Evolutionary conservation across 2,888 invertebrate species (phyloP), one percentile per base, ranked within the genome.

Genomic region (Chymomyza procnemis): DNA sequence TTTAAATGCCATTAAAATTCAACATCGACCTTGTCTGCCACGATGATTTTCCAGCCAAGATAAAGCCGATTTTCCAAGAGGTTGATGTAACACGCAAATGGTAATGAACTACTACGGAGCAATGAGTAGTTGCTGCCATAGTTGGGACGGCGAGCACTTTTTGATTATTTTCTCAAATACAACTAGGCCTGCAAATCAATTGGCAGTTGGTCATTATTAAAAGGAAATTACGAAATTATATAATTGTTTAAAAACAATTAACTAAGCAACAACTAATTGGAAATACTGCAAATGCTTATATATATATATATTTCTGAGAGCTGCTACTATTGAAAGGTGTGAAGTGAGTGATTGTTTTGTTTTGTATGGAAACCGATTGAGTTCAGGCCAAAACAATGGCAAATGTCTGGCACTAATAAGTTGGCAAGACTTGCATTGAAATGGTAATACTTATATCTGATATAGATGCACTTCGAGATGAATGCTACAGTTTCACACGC

Each of bases 181-280:
- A 12, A 60, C 3, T 2, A 2, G 26, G 26, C 26, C 26, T 26
- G 61, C 68, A 78, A 81, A 81, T 81, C 85, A 76, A 81, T 81
- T 70, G 68, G 14, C 66, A 26, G 59, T 48, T 58, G 64, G 65
- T 54, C 61, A 16, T 65, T 68, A 83, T 61, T 68, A 46, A 56
- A 56, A 64, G 48, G 19, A 52, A 69, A 71, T 68, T 68, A 55
- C 60, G 66, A 70, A 67, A 78, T 78, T 64, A 75, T 48, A 66
- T 67, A 76, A 79, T 85, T 80, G 69, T 67, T n/a, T n/a, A 78
- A 79, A 83, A 78, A 74, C 86, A 83, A 79, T 83, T 85, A 83
- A 83, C 85, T 76, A 65, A 60, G 63, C 54, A 41, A 41, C 19
- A 26, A 26, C 6, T 21, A 41, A 18, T 59, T 19, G 6, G 4